These are phyloP conservation scores for Amniataba percoides DNA, from an alignment of 2,797 vertebrate genomes.

Conservation along the genomic window DNA sequence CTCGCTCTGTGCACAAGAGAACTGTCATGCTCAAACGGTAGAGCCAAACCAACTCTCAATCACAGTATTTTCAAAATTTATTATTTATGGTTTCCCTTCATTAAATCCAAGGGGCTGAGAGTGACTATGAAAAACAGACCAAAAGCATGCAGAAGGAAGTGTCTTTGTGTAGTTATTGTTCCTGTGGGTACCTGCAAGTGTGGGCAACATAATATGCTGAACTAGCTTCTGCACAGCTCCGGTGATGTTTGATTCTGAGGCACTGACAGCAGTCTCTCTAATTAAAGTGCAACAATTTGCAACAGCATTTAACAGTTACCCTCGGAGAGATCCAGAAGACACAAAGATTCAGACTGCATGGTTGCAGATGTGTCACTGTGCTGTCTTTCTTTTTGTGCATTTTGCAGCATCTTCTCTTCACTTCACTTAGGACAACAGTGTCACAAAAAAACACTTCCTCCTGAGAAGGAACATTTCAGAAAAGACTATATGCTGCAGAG, in stretches of 20 bases:
- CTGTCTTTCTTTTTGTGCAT: constrained; percentile 13
- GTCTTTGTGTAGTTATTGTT: constrained; percentile 7
- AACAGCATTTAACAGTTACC: constrained; percentile 28
- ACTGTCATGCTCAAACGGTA: not conserved
- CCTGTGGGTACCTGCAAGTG: constrained; percentile 1
- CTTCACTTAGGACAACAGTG: constrained; percentile 10
- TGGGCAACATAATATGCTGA: constrained; percentile 11
- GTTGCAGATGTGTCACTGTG: constrained; percentile 36
- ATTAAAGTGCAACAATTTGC: constrained; percentile 22
- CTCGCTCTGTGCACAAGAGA: not conserved
- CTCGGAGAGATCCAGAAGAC: not conserved
- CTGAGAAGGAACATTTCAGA: not conserved
- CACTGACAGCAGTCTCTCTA: not conserved
- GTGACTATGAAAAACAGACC: not conserved
- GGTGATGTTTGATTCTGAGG: not conserved
- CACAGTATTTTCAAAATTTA: not conserved
- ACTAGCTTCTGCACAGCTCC: constrained; percentile 8
- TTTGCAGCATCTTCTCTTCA: constrained; percentile 15
- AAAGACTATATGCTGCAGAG: constrained; percentile 7
- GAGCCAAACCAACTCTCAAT: not conserved
- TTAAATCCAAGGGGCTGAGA: not conserved
- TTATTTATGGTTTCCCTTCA: not conserved
- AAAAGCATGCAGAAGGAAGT: not conserved
- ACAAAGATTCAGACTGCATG: constrained; percentile 25
- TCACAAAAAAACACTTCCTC: constrained; percentile 2